Percentiles rank a stretch among this genome's conserved stretches.
Conservation (phyloP, 2,113 vertebrate genomes). For the Clarias gariepinus region DNA sequence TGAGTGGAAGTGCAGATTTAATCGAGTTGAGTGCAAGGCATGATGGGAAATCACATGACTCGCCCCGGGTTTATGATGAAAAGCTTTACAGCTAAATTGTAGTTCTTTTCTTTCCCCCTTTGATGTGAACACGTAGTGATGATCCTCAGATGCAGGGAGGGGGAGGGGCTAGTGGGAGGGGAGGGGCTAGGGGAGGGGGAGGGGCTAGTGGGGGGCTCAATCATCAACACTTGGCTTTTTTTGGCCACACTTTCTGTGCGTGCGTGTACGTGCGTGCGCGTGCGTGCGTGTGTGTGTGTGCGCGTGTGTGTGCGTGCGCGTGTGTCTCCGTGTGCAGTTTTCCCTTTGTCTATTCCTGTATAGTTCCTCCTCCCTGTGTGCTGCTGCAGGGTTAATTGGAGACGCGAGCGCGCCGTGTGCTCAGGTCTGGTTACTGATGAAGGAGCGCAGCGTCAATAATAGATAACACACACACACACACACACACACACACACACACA, state of each 20-base stretch:
- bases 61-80: neutral
- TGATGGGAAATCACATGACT: neutral
- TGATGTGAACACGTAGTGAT: neutral
- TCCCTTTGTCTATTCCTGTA: neutral
- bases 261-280: too few species aligned
- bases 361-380: slow-evolving; percentile 38
- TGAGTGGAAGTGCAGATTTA: neutral
- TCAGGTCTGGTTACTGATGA: slow-evolving; percentile 63
- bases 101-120: neutral
- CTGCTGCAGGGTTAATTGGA: slow-evolving; percentile 56
- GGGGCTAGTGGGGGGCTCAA: too few species aligned
- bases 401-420: slow-evolving; percentile 32
- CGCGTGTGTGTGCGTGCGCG: too few species aligned
- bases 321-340: too few species aligned
- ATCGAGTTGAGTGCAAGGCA: neutral
- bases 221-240: too few species aligned
- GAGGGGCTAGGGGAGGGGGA: too few species aligned
- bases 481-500: neutral
- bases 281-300: neutral
- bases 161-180: too few species aligned
- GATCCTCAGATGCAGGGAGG: too few species aligned
- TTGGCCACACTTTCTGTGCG: too few species aligned
- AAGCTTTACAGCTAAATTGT: neutral
- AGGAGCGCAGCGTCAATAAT: slow-evolving; percentile 65
- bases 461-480: too few species aligned